phyloP scores from a whole-genome alignment of 2,888 invertebrate genomes.

The Drosophila suboccidentalis region DNA sequence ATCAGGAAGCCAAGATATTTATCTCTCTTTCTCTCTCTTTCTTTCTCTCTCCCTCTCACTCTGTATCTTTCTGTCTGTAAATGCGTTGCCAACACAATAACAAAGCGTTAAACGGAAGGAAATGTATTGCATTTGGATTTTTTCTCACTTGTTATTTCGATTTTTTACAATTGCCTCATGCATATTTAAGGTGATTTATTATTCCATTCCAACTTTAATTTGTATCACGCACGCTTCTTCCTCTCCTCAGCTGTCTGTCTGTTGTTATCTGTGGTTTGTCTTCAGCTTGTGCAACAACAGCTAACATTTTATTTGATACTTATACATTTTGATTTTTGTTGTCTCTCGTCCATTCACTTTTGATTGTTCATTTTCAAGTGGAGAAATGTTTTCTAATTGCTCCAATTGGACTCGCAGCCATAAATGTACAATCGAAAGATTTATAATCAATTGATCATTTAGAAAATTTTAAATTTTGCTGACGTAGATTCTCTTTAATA shows the following conservation, averaged over 20 bases:
- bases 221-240: conserved; percentile 68
- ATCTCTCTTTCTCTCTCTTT: neutral
- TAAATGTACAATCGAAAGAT: neutral
- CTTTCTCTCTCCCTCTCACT: neutral
- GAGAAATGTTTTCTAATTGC: conserved; percentile 46
- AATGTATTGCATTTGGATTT: conserved; percentile 67
- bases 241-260: conserved; percentile 12
- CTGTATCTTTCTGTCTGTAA: neutral
- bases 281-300: conserved; percentile 59
- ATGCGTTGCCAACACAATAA: conserved; percentile 18
- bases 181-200: conserved; percentile 73
- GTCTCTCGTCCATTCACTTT: conserved; percentile 69
- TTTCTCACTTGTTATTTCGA: conserved; percentile 42
- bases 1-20: conserved; percentile 36
- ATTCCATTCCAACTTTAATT: conserved; percentile 65
- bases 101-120: conserved; percentile 70
- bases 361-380: conserved; percentile 40
- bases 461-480: no score
- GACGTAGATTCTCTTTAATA: no score
- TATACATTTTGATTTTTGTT: conserved; percentile 41
- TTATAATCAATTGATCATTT: neutral
- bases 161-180: conserved; percentile 43
- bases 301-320: conserved; percentile 47
- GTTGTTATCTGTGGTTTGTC: conserved; percentile 28
- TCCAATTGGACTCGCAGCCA: neutral